These are phyloP conservation scores for Meloidogyne exigua DNA, from an alignment of 1,140 invertebrate genomes.

Conservation along the genomic window DNA sequence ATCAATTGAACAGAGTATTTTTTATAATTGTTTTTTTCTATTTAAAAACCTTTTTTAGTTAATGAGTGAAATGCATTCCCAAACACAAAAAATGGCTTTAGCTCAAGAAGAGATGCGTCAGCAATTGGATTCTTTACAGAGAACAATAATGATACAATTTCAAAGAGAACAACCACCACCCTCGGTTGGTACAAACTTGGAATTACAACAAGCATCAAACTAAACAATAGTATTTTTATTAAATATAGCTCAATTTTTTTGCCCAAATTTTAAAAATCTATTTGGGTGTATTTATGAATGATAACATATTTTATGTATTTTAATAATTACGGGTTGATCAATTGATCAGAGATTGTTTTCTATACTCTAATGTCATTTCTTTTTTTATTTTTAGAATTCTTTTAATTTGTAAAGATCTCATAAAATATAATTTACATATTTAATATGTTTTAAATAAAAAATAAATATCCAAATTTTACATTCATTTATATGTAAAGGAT, in stretches of 20 bases:
- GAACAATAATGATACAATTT: conserved; percentile 61
- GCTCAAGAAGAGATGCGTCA: conserved; percentile 63
- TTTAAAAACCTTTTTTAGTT: conserved; percentile 40
- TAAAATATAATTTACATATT: too few species aligned
- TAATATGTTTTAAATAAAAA: too few species aligned
- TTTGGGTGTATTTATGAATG: too few species aligned
- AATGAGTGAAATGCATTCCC: conserved; percentile 60
- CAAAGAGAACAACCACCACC: conserved; percentile 12
- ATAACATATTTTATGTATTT: too few species aligned
- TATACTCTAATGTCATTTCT: too few species aligned
- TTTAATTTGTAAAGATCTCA: too few species aligned
- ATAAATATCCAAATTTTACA: too few species aligned
- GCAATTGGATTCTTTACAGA: conserved; percentile 60
- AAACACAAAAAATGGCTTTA: conserved; percentile 52
- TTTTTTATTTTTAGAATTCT: too few species aligned
- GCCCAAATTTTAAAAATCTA: background rate
- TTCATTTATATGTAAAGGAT: too few species aligned
- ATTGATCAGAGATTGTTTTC: too few species aligned
- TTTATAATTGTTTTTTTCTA: background rate
- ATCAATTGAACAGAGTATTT: conserved; percentile 57
- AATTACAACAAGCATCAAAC: background rate
- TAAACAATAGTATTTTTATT: background rate
- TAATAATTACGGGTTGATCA: too few species aligned
- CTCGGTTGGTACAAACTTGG: background rate
- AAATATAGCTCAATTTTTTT: background rate